Conservation (phyloP, 2,888 invertebrate genomes). For the Ectropis crepuscularia region DNA sequence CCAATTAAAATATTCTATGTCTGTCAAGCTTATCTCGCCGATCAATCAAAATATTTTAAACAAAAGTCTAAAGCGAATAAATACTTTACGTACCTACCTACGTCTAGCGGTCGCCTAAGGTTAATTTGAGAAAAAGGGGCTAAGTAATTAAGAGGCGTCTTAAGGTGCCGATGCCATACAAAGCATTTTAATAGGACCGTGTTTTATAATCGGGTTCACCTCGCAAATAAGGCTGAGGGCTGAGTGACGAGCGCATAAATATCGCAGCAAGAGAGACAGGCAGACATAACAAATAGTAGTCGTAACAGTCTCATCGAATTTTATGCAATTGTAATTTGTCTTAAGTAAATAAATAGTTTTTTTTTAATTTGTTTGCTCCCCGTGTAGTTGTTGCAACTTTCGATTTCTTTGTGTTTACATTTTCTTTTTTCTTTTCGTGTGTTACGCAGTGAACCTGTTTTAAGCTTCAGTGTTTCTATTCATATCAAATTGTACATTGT, state of each 20-base stretch:
- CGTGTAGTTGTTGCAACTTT: too few relatives aligned
- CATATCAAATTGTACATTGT: too few relatives aligned
- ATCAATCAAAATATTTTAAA: conserved; percentile 28
- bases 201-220: conserved; percentile 55
- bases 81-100: not conserved
- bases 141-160: conserved; percentile 34
- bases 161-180: conserved; percentile 39
- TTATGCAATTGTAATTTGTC: too few relatives aligned
- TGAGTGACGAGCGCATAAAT: not conserved
- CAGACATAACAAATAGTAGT: too few relatives aligned
- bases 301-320: too few relatives aligned
- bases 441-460: too few relatives aligned
- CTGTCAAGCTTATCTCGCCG: conserved; percentile 26
- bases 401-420: too few relatives aligned
- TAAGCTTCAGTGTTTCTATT: too few relatives aligned
- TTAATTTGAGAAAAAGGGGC: conserved; percentile 31
- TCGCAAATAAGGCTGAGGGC: conserved; percentile 29
- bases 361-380: too few relatives aligned
- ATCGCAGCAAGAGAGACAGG: too few relatives aligned
- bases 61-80: conserved; percentile 25
- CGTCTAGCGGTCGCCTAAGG: conserved; percentile 42
- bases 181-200: conserved; percentile 51
- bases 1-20: conserved; percentile 19
- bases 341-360: too few relatives aligned
- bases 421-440: too few relatives aligned